A percentile compares a stretch with the other conserved stretches of the same genome.
These are phyloP conservation scores for Syrphus vitripennis DNA, from an alignment of 2,888 invertebrate species.

Conservation along the genomic window DNA sequence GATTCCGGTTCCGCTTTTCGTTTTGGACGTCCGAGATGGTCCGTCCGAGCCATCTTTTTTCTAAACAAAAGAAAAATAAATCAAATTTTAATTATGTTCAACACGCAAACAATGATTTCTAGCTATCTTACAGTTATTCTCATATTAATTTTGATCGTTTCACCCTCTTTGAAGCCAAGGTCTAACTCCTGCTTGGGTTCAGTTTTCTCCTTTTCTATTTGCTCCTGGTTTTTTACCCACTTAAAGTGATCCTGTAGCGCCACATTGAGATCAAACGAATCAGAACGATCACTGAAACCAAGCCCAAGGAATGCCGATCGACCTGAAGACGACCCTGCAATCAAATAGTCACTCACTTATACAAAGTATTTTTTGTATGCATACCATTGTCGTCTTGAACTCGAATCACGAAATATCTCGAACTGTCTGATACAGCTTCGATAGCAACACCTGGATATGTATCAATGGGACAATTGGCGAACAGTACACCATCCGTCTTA, in stretches of 20 bases:
- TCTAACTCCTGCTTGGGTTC: conserved; percentile 92
- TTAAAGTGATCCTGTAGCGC: conserved; percentile 99
- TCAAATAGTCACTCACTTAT: conserved; percentile 33
- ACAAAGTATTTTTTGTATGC: neutral
- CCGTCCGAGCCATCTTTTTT: conserved; percentile 94
- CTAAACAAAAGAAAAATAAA: conserved; percentile 81
- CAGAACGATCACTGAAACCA: conserved; percentile 98
- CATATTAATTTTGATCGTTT: conserved; percentile 99
- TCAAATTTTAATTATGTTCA: neutral
- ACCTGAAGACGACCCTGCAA: conserved; percentile 81
- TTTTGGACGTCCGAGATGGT: conserved; percentile 84
- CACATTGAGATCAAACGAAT: conserved; percentile 99
- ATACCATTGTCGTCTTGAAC: conserved; percentile 96
- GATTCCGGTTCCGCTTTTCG: conserved; percentile 84
- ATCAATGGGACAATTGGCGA: conserved; percentile 98
- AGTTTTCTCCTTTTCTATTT: conserved; percentile 90
- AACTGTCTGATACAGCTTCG: conserved; percentile 98
- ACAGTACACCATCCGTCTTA: conserved; percentile 94
- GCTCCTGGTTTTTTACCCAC: conserved; percentile 91
- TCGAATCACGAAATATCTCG: conserved; percentile 97
- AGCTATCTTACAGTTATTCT: conserved; percentile 90
- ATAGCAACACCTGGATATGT: conserved; percentile 96
- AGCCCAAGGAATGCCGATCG: conserved; percentile 97
- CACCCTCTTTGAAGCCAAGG: conserved; percentile 98
- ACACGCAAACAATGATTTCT: neutral